These are phyloP conservation scores for Athripsodes cinereus DNA, from an alignment of 2,888 invertebrate species.

Conservation along the genomic window DNA sequence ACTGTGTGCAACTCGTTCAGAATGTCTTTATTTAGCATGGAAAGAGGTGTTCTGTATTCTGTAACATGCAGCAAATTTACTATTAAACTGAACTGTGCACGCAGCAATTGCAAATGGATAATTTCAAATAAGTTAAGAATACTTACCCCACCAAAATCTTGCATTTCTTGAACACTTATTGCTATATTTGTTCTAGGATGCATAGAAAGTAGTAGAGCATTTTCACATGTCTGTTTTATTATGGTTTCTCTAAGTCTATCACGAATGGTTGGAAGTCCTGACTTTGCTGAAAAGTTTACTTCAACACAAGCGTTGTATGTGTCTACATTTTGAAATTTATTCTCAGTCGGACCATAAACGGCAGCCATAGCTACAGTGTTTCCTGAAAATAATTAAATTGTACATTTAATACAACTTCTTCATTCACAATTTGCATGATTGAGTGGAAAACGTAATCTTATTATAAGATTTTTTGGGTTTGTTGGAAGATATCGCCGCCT, in stretches of 20 bases:
- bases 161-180: conserved; percentile 79
- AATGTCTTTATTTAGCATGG: too few relatives aligned
- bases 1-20: too few relatives aligned
- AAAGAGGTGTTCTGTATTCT: too few relatives aligned
- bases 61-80: too few relatives aligned
- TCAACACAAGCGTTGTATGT: conserved; percentile 77
- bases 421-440: not conserved
- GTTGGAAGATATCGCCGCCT: too few relatives aligned
- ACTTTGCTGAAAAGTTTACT: conserved; percentile 68
- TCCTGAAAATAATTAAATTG: conserved; percentile 48
- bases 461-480: too few relatives aligned
- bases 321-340: conserved; percentile 66
- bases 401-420: not conserved
- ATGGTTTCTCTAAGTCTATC: conserved; percentile 70
- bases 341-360: conserved; percentile 79
- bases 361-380: conserved; percentile 71
- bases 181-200: conserved; percentile 78
- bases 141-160: conserved; percentile 71
- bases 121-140: too few relatives aligned
- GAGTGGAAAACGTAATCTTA: too few relatives aligned
- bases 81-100: too few relatives aligned
- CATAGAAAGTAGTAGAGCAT: conserved; percentile 60
- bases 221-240: conserved; percentile 71
- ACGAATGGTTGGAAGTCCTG: conserved; percentile 64
- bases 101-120: too few relatives aligned